Percentiles rank a stretch among this genome's conserved stretches.
These are phyloP conservation scores for Pantala flavescens DNA, from an alignment of 1,140 invertebrate genomes.

Conservation along the genomic window DNA sequence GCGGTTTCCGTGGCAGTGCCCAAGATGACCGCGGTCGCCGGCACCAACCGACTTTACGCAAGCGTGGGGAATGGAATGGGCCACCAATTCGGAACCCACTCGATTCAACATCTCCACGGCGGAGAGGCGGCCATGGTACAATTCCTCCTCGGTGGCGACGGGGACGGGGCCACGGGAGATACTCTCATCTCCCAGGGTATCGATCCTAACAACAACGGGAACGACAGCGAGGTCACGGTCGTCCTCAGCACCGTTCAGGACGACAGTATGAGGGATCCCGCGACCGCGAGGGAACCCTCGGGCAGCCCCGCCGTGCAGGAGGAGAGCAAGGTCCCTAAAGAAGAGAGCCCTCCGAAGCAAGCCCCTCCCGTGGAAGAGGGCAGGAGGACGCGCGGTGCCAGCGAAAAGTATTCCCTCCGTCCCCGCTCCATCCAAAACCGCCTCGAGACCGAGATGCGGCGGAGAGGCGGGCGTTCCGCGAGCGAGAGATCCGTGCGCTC, in stretches of 20 bases:
- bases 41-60: background rate
- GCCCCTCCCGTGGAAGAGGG: background rate
- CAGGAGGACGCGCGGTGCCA: slow-evolving; percentile 4
- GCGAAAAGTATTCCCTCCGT: slow-evolving; percentile 41
- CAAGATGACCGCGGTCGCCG: background rate
- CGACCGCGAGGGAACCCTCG: background rate
- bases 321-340: background rate
- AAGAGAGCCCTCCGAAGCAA: background rate
- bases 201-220: background rate
- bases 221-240: background rate
- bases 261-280: background rate
- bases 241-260: background rate
- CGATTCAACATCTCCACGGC: background rate
- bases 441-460: slow-evolving; percentile 36
- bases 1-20: background rate
- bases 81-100: background rate
- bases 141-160: background rate
- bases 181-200: background rate
- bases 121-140: background rate
- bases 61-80: background rate
- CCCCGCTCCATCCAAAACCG: slow-evolving; percentile 40
- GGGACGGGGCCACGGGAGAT: background rate
- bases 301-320: background rate
- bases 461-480: slow-evolving; percentile 22
- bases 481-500: background rate